These are phyloP conservation scores for Sturmia bella DNA, from an alignment of 2,888 invertebrate species.

Conservation along the genomic window DNA sequence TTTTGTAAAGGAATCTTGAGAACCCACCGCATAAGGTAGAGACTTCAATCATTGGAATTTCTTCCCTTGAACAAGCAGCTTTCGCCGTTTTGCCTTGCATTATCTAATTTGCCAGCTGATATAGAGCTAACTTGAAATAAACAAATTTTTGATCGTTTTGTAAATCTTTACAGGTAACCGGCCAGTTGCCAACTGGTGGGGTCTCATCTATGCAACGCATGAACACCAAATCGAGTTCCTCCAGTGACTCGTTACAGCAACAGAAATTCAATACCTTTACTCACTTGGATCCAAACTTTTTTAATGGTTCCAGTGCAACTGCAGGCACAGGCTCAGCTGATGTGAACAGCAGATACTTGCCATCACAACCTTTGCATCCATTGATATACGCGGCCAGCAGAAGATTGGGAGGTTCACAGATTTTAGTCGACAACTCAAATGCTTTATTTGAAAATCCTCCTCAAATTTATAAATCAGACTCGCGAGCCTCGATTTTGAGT, in stretches of 20 bases:
- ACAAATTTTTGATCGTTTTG: not conserved
- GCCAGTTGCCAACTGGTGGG: slow-evolving; percentile 54
- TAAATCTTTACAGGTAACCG: slow-evolving; percentile 14
- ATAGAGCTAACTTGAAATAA: too few species aligned
- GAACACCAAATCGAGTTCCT: slow-evolving; percentile 82
- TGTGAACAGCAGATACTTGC: slow-evolving; percentile 70
- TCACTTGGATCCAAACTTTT: slow-evolving; percentile 76
- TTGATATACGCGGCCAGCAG: slow-evolving; percentile 79
- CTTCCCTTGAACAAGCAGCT: too few species aligned
- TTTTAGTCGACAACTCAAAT: slow-evolving; percentile 74
- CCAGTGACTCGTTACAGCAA: slow-evolving; percentile 80
- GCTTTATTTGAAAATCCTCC: slow-evolving; percentile 75
- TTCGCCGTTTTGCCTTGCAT: too few species aligned
- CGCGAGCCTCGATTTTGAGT: slow-evolving; percentile 80
- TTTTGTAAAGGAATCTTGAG: too few species aligned
- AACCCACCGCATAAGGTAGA: too few species aligned
- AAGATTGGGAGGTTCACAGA: slow-evolving; percentile 79
- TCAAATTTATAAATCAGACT: slow-evolving; percentile 81
- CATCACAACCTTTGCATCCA: slow-evolving; percentile 72
- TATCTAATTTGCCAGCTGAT: too few species aligned
- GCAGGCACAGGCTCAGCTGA: slow-evolving; percentile 58
- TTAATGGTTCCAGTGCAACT: slow-evolving; percentile 71
- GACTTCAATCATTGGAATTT: too few species aligned
- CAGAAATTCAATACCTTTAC: slow-evolving; percentile 80
- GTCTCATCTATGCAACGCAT: slow-evolving; percentile 73